Percentiles rank a stretch among this genome's conserved stretches.
phyloP scores from a whole-genome alignment of 1,140 invertebrate genomes.

The Centruroides vittatus region DNA sequence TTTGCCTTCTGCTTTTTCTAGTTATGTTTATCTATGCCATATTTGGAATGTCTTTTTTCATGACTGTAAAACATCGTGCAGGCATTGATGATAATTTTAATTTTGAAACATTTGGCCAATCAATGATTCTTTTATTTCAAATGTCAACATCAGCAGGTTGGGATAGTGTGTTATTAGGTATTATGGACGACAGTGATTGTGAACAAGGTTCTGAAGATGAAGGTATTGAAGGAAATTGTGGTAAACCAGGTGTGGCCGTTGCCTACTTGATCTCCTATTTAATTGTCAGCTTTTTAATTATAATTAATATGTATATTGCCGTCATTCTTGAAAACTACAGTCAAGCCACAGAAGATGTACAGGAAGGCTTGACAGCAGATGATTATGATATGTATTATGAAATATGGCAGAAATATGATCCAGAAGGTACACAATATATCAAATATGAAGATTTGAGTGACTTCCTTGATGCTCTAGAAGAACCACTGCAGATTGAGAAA shows the following conservation, averaged over 20 bases:
- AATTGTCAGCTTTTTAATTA: slow-evolving; percentile 94
- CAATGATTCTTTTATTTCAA: slow-evolving; percentile 95
- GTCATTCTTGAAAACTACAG: slow-evolving; percentile 98
- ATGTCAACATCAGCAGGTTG: slow-evolving; percentile 97
- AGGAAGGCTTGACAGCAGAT: slow-evolving; percentile 93
- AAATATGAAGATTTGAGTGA: slow-evolving; percentile 82
- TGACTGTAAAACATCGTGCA: slow-evolving; percentile 80
- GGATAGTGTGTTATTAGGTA: slow-evolving; percentile 87
- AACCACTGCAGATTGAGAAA: slow-evolving; percentile 88
- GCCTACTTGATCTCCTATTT: slow-evolving; percentile 88
- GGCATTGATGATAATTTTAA: slow-evolving; percentile 95
- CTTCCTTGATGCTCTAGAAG: slow-evolving; percentile 85
- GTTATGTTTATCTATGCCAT: slow-evolving; percentile 99
- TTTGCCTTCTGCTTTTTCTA: slow-evolving; percentile 90
- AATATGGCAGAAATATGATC: slow-evolving; percentile 97
- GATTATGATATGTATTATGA: slow-evolving; percentile 99
- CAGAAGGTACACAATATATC: slow-evolving; percentile 94
- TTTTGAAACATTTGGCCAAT: slow-evolving; percentile 96
- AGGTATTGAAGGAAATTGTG: slow-evolving; percentile 55
- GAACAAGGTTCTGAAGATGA: slow-evolving; percentile 47
- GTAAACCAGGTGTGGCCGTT: slow-evolving; percentile 80
- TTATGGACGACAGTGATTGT: slow-evolving; percentile 91
- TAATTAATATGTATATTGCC: slow-evolving; percentile 99
- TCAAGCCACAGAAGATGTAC: slow-evolving; percentile 94
- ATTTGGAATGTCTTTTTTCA: slow-evolving; percentile 99